Evolutionary conservation across 2,113 vertebrate genomes (phyloP).

Genomic region (Brachirus orientalis): DNA sequence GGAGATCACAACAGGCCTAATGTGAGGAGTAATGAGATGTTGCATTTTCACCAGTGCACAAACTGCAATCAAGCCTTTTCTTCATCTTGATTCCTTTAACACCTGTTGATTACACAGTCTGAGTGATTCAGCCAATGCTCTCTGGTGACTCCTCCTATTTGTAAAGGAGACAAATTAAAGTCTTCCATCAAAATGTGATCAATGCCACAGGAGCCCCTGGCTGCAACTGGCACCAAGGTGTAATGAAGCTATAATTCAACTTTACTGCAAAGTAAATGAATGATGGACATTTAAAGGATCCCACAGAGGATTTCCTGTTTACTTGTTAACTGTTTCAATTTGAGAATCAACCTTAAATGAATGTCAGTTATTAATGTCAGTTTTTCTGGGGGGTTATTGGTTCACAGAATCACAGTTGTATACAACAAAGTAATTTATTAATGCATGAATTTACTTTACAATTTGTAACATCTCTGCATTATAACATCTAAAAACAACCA

Average conservation of each 20-base stretch:
- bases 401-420: too few species aligned
- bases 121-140: conserved; percentile 60
- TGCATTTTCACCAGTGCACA: conserved; percentile 29
- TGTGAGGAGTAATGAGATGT: conserved; percentile 49
- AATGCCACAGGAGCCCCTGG: conserved; percentile 66
- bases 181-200: conserved; percentile 76
- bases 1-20: conserved; percentile 17
- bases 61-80: conserved; percentile 42
- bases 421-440: too few species aligned
- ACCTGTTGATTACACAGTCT: conserved; percentile 74
- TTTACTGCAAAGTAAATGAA: conserved; percentile 64
- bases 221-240: conserved; percentile 49
- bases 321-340: conserved; percentile 26
- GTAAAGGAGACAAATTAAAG: conserved; percentile 78
- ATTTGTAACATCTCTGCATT: too few species aligned
- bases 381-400: too few species aligned
- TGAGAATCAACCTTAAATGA: conserved; percentile 24
- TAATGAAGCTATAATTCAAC: conserved; percentile 75
- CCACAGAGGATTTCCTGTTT: conserved; percentile 36
- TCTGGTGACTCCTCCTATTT: conserved; percentile 68
- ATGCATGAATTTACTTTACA: too few species aligned
- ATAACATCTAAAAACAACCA: too few species aligned
- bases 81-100: conserved; percentile 54
- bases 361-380: too few species aligned
- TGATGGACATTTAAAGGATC: conserved; percentile 54